phyloP scores from a whole-genome alignment of 2,888 invertebrate genomes.

The Arctia plantaginis region DNA sequence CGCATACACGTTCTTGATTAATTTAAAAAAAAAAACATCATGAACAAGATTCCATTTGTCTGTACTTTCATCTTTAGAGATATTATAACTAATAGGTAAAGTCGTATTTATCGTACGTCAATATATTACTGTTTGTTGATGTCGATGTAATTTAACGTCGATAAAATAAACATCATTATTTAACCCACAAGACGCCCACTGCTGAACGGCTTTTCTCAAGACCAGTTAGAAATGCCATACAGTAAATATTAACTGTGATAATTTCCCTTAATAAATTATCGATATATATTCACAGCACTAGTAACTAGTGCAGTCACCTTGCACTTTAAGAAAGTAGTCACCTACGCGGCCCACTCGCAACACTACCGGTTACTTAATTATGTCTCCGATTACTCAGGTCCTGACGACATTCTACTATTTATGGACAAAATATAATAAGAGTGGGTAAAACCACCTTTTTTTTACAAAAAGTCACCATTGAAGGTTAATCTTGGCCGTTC shows the following conservation, averaged over 20 bases:
- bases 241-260: neutral
- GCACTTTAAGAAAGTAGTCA: constrained; percentile 64
- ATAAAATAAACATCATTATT: no score
- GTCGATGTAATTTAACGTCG: no score
- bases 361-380: constrained; percentile 5
- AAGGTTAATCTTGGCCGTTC: neutral
- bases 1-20: no score
- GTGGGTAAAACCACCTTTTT: neutral
- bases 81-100: no score
- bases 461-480: neutral
- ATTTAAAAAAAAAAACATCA: no score
- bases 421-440: constrained; percentile 7
- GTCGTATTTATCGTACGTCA: no score
- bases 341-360: constrained; percentile 11
- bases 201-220: no score
- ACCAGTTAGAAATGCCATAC: no score
- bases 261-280: constrained; percentile 20
- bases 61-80: no score
- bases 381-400: constrained; percentile 1
- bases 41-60: no score
- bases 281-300: constrained; percentile 39
- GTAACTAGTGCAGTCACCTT: constrained; percentile 53
- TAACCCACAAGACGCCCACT: no score
- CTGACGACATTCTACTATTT: constrained; percentile 9
- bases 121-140: no score